These are phyloP conservation scores for Drosophila albomicans DNA, from an alignment of 1,140 invertebrate genomes.

Conservation along the genomic window DNA sequence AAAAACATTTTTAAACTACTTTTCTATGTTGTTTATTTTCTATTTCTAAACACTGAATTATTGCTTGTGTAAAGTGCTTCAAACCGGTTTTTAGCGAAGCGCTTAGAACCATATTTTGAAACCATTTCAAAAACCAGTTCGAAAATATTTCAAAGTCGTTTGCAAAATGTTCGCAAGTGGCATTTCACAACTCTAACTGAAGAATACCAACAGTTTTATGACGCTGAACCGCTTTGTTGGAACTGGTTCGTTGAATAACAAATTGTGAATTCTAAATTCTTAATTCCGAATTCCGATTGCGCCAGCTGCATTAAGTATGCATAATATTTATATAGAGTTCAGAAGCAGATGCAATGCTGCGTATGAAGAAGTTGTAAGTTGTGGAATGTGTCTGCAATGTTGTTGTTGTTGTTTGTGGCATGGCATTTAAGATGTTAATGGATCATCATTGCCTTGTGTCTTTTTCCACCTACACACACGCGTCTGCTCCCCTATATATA, in stretches of 20 bases:
- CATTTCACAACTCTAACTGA: not conserved
- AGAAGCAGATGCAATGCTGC: not conserved
- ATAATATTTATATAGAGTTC: not conserved
- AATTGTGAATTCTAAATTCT: not conserved
- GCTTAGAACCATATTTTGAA: not conserved
- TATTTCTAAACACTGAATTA: too few species aligned
- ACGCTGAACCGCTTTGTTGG: not conserved
- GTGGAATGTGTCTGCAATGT: not conserved
- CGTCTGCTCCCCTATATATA: constrained; percentile 8
- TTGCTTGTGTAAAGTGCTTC: not conserved
- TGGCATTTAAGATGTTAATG: constrained; percentile 10
- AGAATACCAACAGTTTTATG: not conserved
- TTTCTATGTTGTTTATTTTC: too few species aligned
- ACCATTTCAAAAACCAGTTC: not conserved
- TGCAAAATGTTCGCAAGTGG: not conserved
- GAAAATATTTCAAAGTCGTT: too few species aligned
- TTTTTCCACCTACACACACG: constrained; percentile 7
- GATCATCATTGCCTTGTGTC: constrained; percentile 19
- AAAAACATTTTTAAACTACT: too few species aligned
- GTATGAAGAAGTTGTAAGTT: not conserved
- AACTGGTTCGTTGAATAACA: constrained; percentile 1
- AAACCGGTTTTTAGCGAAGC: not conserved
- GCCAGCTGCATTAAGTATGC: not conserved
- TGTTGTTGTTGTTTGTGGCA: constrained; percentile 5
- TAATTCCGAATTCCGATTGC: not conserved